Evolutionary conservation across 2,888 invertebrate genomes (phyloP), one percentile per base, ranked within the genome.

Genomic region (Epinotia nisella): DNA sequence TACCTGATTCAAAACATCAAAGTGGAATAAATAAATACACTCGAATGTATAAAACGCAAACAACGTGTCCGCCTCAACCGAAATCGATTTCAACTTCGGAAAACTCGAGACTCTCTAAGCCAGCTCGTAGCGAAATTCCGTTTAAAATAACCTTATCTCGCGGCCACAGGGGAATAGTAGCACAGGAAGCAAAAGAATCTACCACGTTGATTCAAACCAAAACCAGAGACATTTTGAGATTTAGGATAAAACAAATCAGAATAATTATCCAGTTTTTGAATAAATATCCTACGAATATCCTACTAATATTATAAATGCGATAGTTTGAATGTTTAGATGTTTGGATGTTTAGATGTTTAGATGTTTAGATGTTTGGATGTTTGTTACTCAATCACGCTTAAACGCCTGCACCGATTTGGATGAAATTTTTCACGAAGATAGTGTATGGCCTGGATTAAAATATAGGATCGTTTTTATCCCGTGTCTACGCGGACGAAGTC

Each of bases 61-160:
- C 21, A 66, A 19, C 39, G 60, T 49, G 66, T 61, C 60, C 66
- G 61, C 53, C 45, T 71, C 55, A 39, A 66, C 13, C 55, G 60
- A 29, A 59, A 59, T 71, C 71, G 65, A 59, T 65, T 71, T 59
- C 65, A 71, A 65, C 49, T 71, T 59, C 65, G 41, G 65, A 71
- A 65, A 65, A 65, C 49, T 70, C 70, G 56, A 35, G 49, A 51
- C 41, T 39, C 17, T 39, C 51, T 59, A 59, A 65, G 24, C 51
- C 17, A 35, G 51, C 17, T 29, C 17, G 41, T 80, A 78, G 73
- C 79, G 78, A 83, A 78, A 79, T 80, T 82, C 80, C 80, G 78
- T 79, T 75, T 73, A 75, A 78, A 85, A 85, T 83, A 80, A 75
- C 80, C 79, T 85, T 85, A 85, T 82, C 85, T 81, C 75, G 79